Evolutionary conservation across 2,797 vertebrate species (phyloP), one percentile per base, ranked within the genome.

Genomic region (Sphenopsis melanotis): DNA sequence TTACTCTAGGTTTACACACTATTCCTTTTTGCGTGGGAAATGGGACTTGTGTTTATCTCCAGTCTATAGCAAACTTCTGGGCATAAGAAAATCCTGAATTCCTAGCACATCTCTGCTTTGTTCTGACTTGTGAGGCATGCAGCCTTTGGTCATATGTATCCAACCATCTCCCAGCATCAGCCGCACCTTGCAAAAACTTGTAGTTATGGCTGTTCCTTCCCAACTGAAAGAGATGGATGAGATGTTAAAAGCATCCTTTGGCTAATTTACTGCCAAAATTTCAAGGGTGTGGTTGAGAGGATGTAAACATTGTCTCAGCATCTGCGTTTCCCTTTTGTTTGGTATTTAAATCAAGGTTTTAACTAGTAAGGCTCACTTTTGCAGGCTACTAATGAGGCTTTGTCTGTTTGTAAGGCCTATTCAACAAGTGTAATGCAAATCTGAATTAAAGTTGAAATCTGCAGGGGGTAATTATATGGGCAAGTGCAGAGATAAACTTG

Each of bases 201-300:
- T 96, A 91, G 86, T 68, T 97, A 94, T 65, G 92, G 95, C 96
- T 85, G 47, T 89, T 97, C 83, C 52, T 90, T 97, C 91, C 93
- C 85, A 92, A 26, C 82, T 89, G 37, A 94, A 89, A 96, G 78
- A 92, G 78, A 83, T 90, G 55, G 78, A 71, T 93, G 74, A 96
- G 93, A 93, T 96, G 90, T 95, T 93, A 96, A 97, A 79, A 94
- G 76, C 84, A 89, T 96, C 93, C 90, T 97, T 97, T 96, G 95
- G 94, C 97, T 97, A 96, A 96, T 96, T 97, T 96, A 87, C 90
- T 97, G 94, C 95, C 96, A 97, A 85, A 95, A 91, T 56, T n/a
- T 80, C 39, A 84, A 68, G 75, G 89, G 60, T 90, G 65, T 92
- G 87, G 59, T 93, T 83, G 87, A 90, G 85, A 93, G 89, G 92